A percentile compares a stretch with the other conserved stretches of the same genome.
Evolutionary conservation across 2,888 invertebrate species (phyloP).

Genomic region (Nasonia oneida): DNA sequence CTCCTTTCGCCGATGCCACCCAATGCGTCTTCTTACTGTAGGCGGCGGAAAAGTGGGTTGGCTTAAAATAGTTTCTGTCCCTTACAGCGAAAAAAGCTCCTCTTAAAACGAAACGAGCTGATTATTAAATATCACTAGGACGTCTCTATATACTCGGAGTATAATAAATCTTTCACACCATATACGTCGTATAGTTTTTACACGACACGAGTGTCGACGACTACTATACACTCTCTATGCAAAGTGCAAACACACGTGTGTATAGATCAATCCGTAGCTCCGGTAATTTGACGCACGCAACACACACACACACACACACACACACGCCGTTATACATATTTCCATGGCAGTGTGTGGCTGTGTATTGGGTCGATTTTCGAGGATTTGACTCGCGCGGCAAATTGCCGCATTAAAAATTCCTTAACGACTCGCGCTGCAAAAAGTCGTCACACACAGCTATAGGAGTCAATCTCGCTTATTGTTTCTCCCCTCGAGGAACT

Average conservation of each 20-base stretch:
- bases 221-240: neutral
- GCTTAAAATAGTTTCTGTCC: constrained; percentile 39
- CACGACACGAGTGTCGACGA: neutral
- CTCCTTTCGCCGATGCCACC: constrained; percentile 21
- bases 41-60: constrained; percentile 32
- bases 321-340: too few relatives aligned
- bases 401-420: constrained; percentile 7
- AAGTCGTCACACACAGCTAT: neutral
- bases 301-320: neutral
- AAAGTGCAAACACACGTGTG: constrained; percentile 23
- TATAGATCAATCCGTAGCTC: constrained; percentile 17
- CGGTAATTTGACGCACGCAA: constrained; percentile 56
- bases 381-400: neutral
- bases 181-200: constrained; percentile 14
- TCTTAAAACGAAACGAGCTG: neutral
- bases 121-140: constrained; percentile 2
- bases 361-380: neutral
- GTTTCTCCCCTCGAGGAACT: neutral
- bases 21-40: neutral
- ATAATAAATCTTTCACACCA: constrained; percentile 29
- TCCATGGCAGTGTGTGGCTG: neutral
- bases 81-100: neutral
- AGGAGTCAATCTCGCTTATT: neutral
- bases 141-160: neutral
- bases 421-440: neutral